A percentile compares a stretch with the other conserved stretches of the same genome.
Conservation (phyloP, 2,888 invertebrate species). For the Tachystola acroxantha region DNA sequence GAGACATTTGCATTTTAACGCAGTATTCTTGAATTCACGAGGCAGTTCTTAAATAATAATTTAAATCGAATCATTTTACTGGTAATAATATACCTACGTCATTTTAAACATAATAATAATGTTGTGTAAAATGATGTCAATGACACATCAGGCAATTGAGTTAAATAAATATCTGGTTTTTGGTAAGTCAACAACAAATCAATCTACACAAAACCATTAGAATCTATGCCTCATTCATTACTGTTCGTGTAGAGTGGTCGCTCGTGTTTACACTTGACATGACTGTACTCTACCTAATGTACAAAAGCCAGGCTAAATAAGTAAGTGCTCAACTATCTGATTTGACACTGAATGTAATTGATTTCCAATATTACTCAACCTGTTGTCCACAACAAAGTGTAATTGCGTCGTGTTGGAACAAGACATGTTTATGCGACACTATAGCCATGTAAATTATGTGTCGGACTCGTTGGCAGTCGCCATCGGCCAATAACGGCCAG, state of each 20-base stretch:
- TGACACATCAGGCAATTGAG: too few species aligned
- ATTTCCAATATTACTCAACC: neutral
- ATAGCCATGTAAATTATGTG: slow-evolving; percentile 5
- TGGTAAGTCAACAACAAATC: too few species aligned
- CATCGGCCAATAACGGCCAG: slow-evolving; percentile 1
- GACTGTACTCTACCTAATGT: too few species aligned
- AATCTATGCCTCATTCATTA: too few species aligned
- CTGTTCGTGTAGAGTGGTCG: too few species aligned
- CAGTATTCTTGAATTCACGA: slow-evolving; percentile 34
- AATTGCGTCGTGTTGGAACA: slow-evolving; percentile 14
- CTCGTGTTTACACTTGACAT: too few species aligned
- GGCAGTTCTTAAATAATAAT: slow-evolving; percentile 39
- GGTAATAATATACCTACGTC: neutral
- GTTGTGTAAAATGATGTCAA: too few species aligned
- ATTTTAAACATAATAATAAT: too few species aligned
- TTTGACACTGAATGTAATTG: neutral
- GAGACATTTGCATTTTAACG: slow-evolving; percentile 45
- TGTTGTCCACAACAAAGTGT: slow-evolving; percentile 2
- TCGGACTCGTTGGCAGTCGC: slow-evolving; percentile 1
- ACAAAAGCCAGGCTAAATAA: too few species aligned
- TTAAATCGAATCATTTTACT: slow-evolving; percentile 30
- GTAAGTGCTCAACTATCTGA: too few species aligned
- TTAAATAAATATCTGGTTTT: too few species aligned
- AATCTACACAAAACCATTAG: too few species aligned
- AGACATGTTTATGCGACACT: slow-evolving; percentile 7